Percentiles rank a stretch among this genome's conserved stretches.
These are phyloP conservation scores for Xestia c-nigrum DNA, from an alignment of 2,888 invertebrate genomes.

Conservation along the genomic window DNA sequence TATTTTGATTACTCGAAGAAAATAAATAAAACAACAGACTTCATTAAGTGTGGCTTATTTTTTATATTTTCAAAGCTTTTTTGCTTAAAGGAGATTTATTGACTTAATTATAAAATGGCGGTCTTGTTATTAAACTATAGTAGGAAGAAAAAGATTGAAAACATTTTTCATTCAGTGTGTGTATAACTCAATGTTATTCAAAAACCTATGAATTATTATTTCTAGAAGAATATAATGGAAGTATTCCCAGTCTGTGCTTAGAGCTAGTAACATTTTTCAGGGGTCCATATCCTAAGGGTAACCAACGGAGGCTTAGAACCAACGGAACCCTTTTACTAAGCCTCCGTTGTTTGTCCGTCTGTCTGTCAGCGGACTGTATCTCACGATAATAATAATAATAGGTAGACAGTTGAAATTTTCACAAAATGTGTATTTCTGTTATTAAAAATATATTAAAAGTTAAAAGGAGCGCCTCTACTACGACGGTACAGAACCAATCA, in stretches of 20 bases:
- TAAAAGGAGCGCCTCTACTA: too few relatives aligned
- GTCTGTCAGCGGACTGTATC: too few relatives aligned
- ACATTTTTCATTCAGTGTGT: background rate
- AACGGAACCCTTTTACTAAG: too few relatives aligned
- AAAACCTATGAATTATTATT: background rate
- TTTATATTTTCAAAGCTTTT: slow-evolving; percentile 22
- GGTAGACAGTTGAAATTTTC: too few relatives aligned
- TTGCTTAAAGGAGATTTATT: background rate
- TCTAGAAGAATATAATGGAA: background rate
- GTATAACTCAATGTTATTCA: background rate
- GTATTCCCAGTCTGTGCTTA: background rate
- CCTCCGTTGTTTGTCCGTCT: too few relatives aligned
- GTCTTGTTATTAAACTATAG: background rate
- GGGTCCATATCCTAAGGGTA: too few relatives aligned
- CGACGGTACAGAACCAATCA: too few relatives aligned
- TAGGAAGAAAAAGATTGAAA: background rate
- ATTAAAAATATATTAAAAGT: too few relatives aligned
- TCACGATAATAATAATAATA: too few relatives aligned
- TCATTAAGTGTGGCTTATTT: slow-evolving; percentile 27
- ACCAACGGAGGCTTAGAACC: too few relatives aligned
- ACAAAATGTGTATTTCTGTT: too few relatives aligned
- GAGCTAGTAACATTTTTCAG: background rate
- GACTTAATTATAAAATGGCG: background rate
- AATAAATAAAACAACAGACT: slow-evolving; percentile 54
- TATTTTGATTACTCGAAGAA: slow-evolving; percentile 43